Evolutionary conservation across 2,888 invertebrate species (phyloP).

Genomic region (Nomada fabriciana): DNA sequence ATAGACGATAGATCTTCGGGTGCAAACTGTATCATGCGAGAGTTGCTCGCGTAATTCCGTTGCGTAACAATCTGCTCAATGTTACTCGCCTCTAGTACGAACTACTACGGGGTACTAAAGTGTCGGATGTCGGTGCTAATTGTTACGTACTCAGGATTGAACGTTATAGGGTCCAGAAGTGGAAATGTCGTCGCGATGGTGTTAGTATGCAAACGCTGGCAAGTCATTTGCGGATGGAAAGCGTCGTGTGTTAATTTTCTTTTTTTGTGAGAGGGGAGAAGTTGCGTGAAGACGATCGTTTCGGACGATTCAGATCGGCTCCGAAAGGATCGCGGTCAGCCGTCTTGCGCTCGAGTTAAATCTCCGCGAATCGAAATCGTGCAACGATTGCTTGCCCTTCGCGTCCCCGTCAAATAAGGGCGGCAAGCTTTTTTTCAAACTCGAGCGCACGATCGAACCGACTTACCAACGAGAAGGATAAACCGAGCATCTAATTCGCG

Average conservation of each 20-base stretch:
- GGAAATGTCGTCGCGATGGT: constrained; percentile 60
- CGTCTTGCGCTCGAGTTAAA: constrained; percentile 29
- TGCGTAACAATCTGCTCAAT: constrained; percentile 43
- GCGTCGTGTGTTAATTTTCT: constrained; percentile 23
- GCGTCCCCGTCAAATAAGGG: neutral
- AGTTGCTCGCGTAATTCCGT: constrained; percentile 27
- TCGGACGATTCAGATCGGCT: neutral
- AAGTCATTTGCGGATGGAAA: constrained; percentile 32
- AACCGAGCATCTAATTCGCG: constrained; percentile 18
- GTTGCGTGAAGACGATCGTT: constrained; percentile 24
- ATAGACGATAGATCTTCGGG: neutral
- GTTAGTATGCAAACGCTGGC: constrained; percentile 53
- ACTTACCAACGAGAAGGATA: constrained; percentile 36
- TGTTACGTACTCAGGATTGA: constrained; percentile 57
- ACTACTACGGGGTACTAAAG: constrained; percentile 18
- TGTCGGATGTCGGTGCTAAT: constrained; percentile 47
- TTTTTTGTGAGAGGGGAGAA: neutral
- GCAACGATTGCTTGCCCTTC: neutral
- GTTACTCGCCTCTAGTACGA: constrained; percentile 29
- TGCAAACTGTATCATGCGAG: constrained; percentile 30
- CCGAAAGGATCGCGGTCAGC: constrained; percentile 17
- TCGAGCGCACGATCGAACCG: constrained; percentile 21
- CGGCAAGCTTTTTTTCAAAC: neutral
- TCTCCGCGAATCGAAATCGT: neutral
- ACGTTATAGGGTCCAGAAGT: constrained; percentile 68